Evolutionary conservation across 2,888 invertebrate genomes (phyloP).

Genomic region (Clepsis dumicolana): DNA sequence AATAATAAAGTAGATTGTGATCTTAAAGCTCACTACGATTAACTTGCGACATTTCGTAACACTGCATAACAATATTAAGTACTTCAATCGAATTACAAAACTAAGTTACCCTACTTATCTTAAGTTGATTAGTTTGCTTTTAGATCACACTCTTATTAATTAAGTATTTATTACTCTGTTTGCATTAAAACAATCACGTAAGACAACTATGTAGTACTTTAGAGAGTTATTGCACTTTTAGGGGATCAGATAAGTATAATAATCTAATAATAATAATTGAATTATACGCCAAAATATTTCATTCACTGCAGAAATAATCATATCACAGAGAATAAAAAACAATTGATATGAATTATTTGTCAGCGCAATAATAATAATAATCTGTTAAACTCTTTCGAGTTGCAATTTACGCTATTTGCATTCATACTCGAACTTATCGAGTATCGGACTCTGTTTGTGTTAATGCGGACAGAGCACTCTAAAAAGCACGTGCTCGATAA

Average conservation of each 20-base stretch:
- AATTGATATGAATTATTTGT: no score
- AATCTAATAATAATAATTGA: neutral
- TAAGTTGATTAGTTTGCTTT: slow-evolving; percentile 2
- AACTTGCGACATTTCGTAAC: neutral
- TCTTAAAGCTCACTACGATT: slow-evolving; percentile 14
- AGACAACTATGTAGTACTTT: neutral
- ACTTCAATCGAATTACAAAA: neutral
- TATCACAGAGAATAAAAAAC: neutral
- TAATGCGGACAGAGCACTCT: slow-evolving; percentile 22
- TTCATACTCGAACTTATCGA: slow-evolving; percentile 3
- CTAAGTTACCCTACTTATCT: neutral
- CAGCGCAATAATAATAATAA: no score
- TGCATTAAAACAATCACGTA: slow-evolving; percentile 17
- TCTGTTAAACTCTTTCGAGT: neutral
- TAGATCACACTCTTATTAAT: slow-evolving; percentile 18
- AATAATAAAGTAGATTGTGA: slow-evolving; percentile 1
- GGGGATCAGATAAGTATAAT: neutral
- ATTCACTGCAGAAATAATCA: neutral
- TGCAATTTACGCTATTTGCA: neutral
- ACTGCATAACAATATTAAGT: neutral
- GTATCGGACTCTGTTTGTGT: slow-evolving; percentile 1
- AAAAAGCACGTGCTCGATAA: slow-evolving; percentile 29
- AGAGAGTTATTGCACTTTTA: neutral
- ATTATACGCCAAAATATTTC: no score
- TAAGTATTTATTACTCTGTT: slow-evolving; percentile 8